Evolutionary conservation across 2,888 invertebrate genomes (phyloP), one percentile per base, ranked within the genome.

Genomic region (Chaitophorus viminalis): DNA sequence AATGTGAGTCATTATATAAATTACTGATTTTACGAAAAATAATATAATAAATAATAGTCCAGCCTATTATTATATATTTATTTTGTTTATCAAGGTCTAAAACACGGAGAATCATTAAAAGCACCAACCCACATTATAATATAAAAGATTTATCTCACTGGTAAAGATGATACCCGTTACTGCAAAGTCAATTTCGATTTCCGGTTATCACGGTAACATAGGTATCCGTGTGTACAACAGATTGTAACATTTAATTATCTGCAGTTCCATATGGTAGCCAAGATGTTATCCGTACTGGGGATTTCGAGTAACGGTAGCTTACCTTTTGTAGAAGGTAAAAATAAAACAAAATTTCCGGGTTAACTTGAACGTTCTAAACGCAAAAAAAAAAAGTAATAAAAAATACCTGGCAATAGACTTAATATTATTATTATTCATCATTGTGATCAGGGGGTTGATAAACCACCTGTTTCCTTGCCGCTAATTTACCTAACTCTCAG

Each of bases 401-500:
- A 52, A 76, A 4, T 52, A 74, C 84, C 31, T 31, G 46, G 84
- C 68, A 76, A 36, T 25, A 46, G n/a, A 70, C 54, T 72, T 78
- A 77, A 87, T 74, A 76, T 84, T 82, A 86, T 86, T 74, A 76
- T 84, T 82, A 86, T 86, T 86, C 81, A 87, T 81, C 81, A 25
- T 79, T 74, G 79, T 81, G 87, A 79, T 72, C 74, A n/a, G 31
- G 60, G 78, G 54, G 72, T 60, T 36, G 74, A 75, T 60, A 87
- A 74, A 87, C 79, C 87, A 87, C 87, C 87, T 87, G 87, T 87
- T 87, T 87, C 79, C 79, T 78, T 54, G 36, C 81, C 87, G 79
- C 87, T 87, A 87, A 87, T 87, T 87, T 87, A 87, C 81, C 87
- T 87, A 74, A 87, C 79, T 74, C 87, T 74, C 87, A 81, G 81